A percentile compares a stretch with the other conserved stretches of the same genome.
phyloP scores from a whole-genome alignment of 2,797 vertebrate genomes.

The Netta rufina region DNA sequence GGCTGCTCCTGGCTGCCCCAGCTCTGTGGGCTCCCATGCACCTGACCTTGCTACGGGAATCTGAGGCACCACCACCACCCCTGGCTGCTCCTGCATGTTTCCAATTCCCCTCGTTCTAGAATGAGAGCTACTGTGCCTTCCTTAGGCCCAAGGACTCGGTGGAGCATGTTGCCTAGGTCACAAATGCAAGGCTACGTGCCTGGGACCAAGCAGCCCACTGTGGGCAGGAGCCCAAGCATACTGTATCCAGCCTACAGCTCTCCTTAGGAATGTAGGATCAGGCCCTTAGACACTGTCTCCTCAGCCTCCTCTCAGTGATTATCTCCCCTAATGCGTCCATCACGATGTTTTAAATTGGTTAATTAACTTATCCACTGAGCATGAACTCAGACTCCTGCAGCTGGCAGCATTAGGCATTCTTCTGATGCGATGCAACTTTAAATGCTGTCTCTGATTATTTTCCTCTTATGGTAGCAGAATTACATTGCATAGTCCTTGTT shows the following conservation, averaged over 20 bases:
- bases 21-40: neutral
- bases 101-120: neutral
- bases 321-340: neutral
- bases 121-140: neutral
- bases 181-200: neutral
- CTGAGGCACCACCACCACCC: rapidly evolving
- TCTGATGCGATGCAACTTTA: neutral
- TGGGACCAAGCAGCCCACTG: neutral
- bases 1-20: neutral
- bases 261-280: neutral
- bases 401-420: neutral
- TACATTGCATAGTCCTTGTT: neutral
- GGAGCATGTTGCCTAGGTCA: neutral
- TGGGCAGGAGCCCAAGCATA: neutral
- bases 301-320: neutral
- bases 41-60: neutral
- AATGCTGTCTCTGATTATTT: neutral
- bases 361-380: constrained; percentile 38
- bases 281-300: neutral
- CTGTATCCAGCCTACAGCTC: neutral
- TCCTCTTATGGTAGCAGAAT: neutral
- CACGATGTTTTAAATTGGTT: constrained; percentile 13
- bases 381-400: constrained; percentile 3
- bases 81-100: neutral
- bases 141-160: neutral